These are phyloP conservation scores for Microplitis manilae DNA, from an alignment of 2,888 invertebrate genomes.

Conservation along the genomic window DNA sequence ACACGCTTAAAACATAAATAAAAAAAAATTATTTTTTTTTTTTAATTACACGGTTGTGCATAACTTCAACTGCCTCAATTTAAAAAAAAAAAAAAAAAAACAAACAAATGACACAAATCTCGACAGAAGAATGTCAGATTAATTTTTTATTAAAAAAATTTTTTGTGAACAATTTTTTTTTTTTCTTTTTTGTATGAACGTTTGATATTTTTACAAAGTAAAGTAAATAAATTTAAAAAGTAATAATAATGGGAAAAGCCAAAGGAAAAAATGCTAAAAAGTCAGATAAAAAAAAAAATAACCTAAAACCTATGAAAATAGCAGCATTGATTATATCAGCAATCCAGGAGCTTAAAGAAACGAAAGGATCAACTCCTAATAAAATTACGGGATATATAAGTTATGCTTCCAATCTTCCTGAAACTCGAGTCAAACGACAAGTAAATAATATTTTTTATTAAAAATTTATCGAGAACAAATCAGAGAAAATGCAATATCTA, in stretches of 20 bases:
- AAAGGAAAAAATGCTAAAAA: constrained; percentile 41
- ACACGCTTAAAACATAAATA: no score
- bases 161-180: background rate
- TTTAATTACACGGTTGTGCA: no score
- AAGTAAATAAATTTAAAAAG: background rate
- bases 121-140: no score
- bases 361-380: constrained; percentile 59
- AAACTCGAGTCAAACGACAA: constrained; percentile 58
- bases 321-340: constrained; percentile 62
- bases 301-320: constrained; percentile 57
- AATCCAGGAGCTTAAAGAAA: constrained; percentile 61
- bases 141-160: no score
- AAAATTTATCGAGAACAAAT: no score
- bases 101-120: no score
- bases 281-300: constrained; percentile 41
- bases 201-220: background rate
- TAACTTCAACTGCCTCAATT: no score
- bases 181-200: background rate
- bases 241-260: constrained; percentile 50
- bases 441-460: constrained; percentile 51
- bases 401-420: constrained; percentile 56
- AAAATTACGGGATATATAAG: constrained; percentile 63
- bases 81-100: no score
- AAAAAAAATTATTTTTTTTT: no score
- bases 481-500: no score